phyloP scores from a whole-genome alignment of 2,888 invertebrate species.

The Oxystoma pomonae region DNA sequence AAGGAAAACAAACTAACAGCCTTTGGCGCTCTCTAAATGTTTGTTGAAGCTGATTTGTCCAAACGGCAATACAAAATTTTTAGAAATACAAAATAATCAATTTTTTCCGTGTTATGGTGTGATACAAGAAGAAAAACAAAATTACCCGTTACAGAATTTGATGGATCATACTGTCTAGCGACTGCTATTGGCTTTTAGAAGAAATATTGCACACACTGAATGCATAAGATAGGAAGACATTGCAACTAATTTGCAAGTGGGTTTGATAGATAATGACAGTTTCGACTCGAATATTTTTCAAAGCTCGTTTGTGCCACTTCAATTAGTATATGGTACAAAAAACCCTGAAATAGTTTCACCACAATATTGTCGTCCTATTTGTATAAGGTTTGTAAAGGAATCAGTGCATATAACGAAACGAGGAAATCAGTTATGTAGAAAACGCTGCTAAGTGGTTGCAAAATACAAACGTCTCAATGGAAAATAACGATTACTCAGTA shows the following conservation, averaged over 20 bases:
- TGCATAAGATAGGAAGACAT: neutral
- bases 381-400: neutral
- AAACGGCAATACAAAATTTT: neutral
- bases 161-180: neutral
- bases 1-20: neutral
- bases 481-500: neutral
- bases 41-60: neutral
- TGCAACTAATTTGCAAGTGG: neutral
- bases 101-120: neutral
- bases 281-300: neutral
- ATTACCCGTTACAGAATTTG: neutral
- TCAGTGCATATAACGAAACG: neutral
- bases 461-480: neutral
- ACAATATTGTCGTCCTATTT: neutral
- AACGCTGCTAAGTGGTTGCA: neutral
- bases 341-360: neutral
- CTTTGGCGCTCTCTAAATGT: neutral
- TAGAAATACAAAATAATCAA: neutral
- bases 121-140: neutral
- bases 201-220: neutral
- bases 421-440: constrained; percentile 8
- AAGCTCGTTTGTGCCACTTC: neutral
- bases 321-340: neutral
- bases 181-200: neutral
- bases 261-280: neutral